Base-by-base conservation (phyloP, 2,113 vertebrate genomes). In the Gambusia holbrooki region DNA sequence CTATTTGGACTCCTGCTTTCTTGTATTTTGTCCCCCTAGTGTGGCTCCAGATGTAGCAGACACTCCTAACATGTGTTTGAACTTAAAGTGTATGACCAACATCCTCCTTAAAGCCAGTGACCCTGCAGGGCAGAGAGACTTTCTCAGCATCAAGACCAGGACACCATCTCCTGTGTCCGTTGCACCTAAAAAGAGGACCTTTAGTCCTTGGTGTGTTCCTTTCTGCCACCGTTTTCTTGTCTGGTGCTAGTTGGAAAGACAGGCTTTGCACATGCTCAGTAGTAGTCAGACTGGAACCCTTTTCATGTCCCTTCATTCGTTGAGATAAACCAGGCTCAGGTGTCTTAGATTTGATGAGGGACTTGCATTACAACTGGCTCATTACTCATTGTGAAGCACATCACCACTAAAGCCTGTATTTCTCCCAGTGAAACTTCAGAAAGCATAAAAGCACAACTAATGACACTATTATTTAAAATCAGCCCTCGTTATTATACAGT, bases 231-330 rank as follows among this genome's bases (percentile, higher is more conserved):
- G 70, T 51, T 63, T 67, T 81, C 71, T 66, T 73, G 70, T 61
- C 33, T 14, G 62, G 77, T 73, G 66, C 61, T 70, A 66, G 76
- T 60, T 72, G 81, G 12, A 63, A 45, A 45, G 77, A 54, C 79
- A 62, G 67, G 77, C 87, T 82, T 65, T 74, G 77, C 87, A 81
- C 69, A 71, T 71, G 78, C 51, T 90, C 89, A 77, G 84, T 92
- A 62, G 87, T 92, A 84, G 86, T 88, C 93, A 83, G 32, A 85
- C 89, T 89, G 83, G 93, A 60, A 51, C 17, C 88, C 0, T 67
- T 76, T 94, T 95, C 92, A 93, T 94, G 81, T 94, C 94, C 77
- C 93, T 95, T 70, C 94, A 93, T 95, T 92, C 0, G 94, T 93
- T 27, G 95, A 96, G 84, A 94, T 93, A 79, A 95, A 94, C 77